Evolutionary conservation across 2,113 vertebrate species (phyloP).

Genomic region (Calidris pugnax): DNA sequence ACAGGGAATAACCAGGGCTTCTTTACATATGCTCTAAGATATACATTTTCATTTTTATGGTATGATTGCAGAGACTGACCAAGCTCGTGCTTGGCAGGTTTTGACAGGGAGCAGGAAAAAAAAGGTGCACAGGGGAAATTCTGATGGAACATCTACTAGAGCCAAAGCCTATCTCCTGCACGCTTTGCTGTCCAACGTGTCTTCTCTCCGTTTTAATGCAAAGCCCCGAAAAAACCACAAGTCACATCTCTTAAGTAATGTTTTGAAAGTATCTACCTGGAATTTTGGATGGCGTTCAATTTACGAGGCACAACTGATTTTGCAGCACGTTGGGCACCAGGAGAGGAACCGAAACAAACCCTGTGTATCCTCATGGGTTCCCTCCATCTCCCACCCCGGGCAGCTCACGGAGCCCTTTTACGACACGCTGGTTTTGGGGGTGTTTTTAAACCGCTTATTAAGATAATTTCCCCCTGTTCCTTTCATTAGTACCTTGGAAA

Average conservation of each 20-base stretch:
- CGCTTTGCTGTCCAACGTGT: neutral
- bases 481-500: neutral
- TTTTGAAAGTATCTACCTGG: neutral
- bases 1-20: neutral
- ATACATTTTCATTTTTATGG: neutral
- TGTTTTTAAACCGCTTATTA: neutral
- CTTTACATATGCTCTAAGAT: neutral
- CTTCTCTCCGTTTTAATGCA: neutral
- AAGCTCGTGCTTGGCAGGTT: neutral
- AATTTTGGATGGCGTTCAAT: neutral
- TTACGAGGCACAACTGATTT: slow-evolving; percentile 16
- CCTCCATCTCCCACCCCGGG: neutral
- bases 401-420: neutral
- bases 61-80: neutral
- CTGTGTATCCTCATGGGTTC: neutral
- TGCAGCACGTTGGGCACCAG: slow-evolving; percentile 40
- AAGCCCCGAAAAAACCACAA: neutral
- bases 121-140: neutral
- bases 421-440: neutral
- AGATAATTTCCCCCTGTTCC: neutral
- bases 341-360: slow-evolving; percentile 10
- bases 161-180: neutral
- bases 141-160: neutral
- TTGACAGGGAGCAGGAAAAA: neutral
- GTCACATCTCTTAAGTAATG: neutral